Evolutionary conservation across 2,797 vertebrate genomes (phyloP).

Genomic region (Anguilla marmorata): DNA sequence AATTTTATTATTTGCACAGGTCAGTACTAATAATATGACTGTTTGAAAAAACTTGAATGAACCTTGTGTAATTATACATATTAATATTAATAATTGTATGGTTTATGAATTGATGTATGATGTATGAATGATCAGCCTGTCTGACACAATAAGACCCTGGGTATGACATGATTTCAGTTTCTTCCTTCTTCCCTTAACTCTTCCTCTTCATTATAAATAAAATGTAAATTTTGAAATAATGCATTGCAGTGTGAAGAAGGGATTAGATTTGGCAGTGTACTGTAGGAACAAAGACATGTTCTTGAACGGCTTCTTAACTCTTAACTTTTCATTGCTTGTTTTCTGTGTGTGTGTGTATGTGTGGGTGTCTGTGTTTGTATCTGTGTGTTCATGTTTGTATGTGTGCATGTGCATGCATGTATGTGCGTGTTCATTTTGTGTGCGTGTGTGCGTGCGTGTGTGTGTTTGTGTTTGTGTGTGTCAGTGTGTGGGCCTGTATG

Average conservation of each 20-base stretch:
- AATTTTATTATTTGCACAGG: too few relatives aligned
- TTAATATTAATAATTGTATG: too few relatives aligned
- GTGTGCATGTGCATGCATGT: background rate
- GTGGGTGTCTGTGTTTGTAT: background rate
- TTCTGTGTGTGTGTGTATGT: background rate
- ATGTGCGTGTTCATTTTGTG: background rate
- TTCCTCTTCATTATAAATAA: background rate
- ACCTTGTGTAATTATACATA: too few relatives aligned
- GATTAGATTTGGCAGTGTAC: background rate
- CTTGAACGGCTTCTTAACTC: background rate
- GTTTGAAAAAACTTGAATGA: too few relatives aligned
- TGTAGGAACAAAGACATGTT: background rate
- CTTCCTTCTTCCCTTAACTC: background rate
- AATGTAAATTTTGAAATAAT: background rate
- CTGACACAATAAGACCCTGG: background rate
- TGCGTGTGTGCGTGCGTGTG: background rate
- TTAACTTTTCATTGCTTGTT: background rate
- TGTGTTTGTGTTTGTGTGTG: background rate
- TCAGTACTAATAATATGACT: too few relatives aligned
- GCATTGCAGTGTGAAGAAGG: background rate
- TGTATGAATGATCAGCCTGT: too few relatives aligned
- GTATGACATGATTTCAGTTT: background rate
- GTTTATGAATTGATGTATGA: too few relatives aligned
- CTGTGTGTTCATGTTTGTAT: background rate
- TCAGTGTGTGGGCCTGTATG: background rate